Base-by-base conservation (phyloP, 2,888 invertebrate genomes). In the Apodemia duryi region DNA sequence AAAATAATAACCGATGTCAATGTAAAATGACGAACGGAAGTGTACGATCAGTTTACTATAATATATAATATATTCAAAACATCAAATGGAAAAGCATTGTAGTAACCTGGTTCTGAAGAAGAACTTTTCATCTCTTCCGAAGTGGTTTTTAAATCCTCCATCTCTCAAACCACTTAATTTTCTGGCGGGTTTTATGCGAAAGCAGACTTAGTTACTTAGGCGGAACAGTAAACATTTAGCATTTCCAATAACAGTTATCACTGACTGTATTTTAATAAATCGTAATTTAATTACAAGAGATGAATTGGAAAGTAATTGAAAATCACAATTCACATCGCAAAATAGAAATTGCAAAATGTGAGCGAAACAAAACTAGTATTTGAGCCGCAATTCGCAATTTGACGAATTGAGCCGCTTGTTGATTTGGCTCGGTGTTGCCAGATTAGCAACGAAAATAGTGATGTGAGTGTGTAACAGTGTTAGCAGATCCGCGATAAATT, bases 351-450 rank as follows among this genome's bases (percentile, higher is more conserved):
- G 32, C 32, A 29, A 57, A 28, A 11, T 57, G 13, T 32, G 57
- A 57, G 57, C 32, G 32, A 57, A 57, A 28, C 5, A n/a, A 49
- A 49, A 49, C 43, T 49, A 49, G n/a, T 2, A 49, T n/a, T 57
- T 57, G 57, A 57, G 32, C 57, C 57, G 57, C 32, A 57, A 57
- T 6, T 57, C 57, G 57, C 57, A 57, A 54, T 29, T 54, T 54
- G 54, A 52, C 52, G 28, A 54, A 54, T 54, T 54, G 54, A 57
- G 73, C 84, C 84, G 89, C 89, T 88, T 88, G 89, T 89, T 89
- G 89, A 88, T 88, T 83, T 81, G 81, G 74, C 73, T 49, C 68
- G 74, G 78, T 79, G 84, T 82, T 87, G 78, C 85, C 76, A 84
- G 54, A 10, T 28, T 13, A 46, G 35, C 49, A 62, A 21, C 63